phyloP scores from a whole-genome alignment of 2,113 vertebrate genomes.

The Serinus canaria region DNA sequence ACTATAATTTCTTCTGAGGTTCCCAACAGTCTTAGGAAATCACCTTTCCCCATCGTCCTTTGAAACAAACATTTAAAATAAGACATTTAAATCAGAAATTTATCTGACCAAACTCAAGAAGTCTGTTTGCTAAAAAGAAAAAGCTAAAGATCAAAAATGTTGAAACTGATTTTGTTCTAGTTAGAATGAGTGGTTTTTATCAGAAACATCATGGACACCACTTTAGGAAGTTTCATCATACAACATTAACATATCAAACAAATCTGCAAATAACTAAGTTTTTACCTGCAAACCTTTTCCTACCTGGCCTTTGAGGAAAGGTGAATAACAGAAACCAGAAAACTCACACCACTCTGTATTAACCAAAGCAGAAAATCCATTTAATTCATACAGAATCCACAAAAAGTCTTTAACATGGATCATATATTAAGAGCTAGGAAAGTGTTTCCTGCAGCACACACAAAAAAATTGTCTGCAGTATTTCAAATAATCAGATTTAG shows the following conservation, averaged over 20 bases:
- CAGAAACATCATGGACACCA: background rate
- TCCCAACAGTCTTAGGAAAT: background rate
- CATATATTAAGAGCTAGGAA: background rate
- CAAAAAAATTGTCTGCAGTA: background rate
- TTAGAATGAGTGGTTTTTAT: background rate
- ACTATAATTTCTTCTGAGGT: background rate
- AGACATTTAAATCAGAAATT: background rate
- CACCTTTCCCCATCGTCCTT: background rate
- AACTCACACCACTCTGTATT: background rate
- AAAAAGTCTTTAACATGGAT: background rate
- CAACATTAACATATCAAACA: background rate
- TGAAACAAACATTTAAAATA: background rate
- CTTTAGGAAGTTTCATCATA: background rate
- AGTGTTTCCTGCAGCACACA: background rate
- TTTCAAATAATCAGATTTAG: background rate
- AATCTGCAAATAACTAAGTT: background rate
- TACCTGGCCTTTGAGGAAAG: background rate
- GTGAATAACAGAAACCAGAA: background rate
- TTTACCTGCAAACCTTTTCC: background rate
- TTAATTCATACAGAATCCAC: background rate
- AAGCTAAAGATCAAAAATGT: background rate
- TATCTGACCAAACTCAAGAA: background rate
- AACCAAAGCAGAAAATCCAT: background rate
- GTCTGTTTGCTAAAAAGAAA: background rate
- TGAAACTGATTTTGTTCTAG: background rate